phyloP scores from a whole-genome alignment of 1,140 invertebrate genomes.

The Procambarus clarkii region DNA sequence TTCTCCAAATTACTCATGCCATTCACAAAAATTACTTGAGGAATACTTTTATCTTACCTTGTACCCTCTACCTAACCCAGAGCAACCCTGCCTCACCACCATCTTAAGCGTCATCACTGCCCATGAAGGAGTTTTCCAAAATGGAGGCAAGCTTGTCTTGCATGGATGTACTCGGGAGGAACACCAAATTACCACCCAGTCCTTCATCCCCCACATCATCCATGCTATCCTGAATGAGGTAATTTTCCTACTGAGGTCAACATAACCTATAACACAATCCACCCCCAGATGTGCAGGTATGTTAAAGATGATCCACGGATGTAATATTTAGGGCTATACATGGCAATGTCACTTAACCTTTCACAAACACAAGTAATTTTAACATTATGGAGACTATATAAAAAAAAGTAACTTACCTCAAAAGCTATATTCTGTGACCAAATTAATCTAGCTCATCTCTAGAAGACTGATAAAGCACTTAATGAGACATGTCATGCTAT shows the following conservation, averaged over 20 bases:
- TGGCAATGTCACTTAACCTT: not conserved
- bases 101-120: conserved; percentile 54
- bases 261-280: conserved; percentile 18
- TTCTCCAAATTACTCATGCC: conserved; percentile 53
- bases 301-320: conserved; percentile 9
- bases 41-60: conserved; percentile 56
- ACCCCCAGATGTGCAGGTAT: not conserved
- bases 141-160: conserved; percentile 63
- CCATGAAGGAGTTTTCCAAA: conserved; percentile 54
- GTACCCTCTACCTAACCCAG: conserved; percentile 53
- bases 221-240: conserved; percentile 64
- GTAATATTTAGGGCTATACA: conserved; percentile 11
- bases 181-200: conserved; percentile 66
- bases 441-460: not conserved
- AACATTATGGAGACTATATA: not conserved
- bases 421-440: not conserved
- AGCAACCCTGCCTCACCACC: conserved; percentile 51
- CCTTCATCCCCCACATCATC: conserved; percentile 57
- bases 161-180: conserved; percentile 63
- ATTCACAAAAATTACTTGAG: conserved; percentile 52
- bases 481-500: not conserved
- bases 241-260: conserved; percentile 40
- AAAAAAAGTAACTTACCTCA: not conserved
- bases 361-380: not conserved
- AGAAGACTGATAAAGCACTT: not conserved